Evolutionary conservation across 2,113 vertebrate species (phyloP).

Genomic region (Nymphicus hollandicus): DNA sequence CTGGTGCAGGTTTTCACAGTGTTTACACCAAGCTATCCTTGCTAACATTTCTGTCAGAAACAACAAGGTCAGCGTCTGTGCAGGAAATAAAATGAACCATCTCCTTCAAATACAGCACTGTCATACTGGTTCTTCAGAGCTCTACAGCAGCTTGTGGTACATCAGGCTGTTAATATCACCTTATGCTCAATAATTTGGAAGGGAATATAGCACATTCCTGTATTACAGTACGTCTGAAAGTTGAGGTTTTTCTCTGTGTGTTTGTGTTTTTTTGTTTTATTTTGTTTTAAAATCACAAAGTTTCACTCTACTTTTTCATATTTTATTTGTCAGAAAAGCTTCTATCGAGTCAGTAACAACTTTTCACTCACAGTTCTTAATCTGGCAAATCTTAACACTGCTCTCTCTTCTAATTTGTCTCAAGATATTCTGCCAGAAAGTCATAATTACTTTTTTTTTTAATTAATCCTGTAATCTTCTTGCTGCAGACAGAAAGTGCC

Average conservation of each 20-base stretch:
- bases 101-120: neutral
- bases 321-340: neutral
- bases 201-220: neutral
- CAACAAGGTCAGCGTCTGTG: neutral
- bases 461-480: neutral
- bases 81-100: neutral
- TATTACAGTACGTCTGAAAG: neutral
- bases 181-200: neutral
- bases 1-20: neutral
- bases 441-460: neutral
- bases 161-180: neutral
- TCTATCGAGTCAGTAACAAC: neutral
- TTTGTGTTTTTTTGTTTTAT: neutral
- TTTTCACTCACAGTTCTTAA: neutral
- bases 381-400: neutral
- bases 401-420: neutral
- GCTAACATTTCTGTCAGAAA: neutral
- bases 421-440: neutral
- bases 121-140: neutral
- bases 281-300: neutral
- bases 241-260: neutral
- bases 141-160: neutral
- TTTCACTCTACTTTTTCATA: neutral
- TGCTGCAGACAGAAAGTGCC: slow-evolving; percentile 89
- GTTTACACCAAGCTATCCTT: neutral